phyloP scores from a whole-genome alignment of 2,113 vertebrate genomes.

The Hippocampus comes region DNA sequence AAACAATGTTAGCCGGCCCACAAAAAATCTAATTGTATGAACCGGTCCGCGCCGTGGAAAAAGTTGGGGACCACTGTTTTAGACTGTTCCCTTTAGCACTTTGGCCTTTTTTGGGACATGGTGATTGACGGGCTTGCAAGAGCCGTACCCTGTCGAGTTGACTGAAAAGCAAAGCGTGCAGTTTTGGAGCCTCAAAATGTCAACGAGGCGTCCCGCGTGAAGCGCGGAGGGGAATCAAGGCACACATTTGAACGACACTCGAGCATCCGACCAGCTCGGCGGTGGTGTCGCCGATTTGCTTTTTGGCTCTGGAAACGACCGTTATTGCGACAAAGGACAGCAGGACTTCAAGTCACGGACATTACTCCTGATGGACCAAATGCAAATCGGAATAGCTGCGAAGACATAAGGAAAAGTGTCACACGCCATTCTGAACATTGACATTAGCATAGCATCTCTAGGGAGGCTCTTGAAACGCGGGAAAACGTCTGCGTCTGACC shows the following conservation, averaged over 20 bases:
- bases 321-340: not conserved
- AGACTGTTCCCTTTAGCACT: not conserved
- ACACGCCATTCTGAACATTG: not conserved
- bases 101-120: not conserved
- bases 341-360: not conserved
- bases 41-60: no score
- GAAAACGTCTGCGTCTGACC: not conserved
- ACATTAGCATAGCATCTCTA: not conserved
- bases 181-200: not conserved
- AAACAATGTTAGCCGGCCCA: no score
- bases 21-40: no score
- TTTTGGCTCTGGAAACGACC: not conserved
- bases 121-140: not conserved
- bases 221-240: slow-evolving; percentile 48
- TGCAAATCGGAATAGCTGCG: not conserved
- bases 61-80: no score
- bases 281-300: not conserved
- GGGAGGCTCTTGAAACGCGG: no score
- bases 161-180: not conserved
- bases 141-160: not conserved
- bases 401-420: not conserved
- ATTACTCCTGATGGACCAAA: not conserved
- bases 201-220: not conserved
- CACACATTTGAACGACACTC: slow-evolving; percentile 48
- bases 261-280: not conserved